Conservation (phyloP, 2,113 vertebrate species). For the Chaenogobius annularis region DNA sequence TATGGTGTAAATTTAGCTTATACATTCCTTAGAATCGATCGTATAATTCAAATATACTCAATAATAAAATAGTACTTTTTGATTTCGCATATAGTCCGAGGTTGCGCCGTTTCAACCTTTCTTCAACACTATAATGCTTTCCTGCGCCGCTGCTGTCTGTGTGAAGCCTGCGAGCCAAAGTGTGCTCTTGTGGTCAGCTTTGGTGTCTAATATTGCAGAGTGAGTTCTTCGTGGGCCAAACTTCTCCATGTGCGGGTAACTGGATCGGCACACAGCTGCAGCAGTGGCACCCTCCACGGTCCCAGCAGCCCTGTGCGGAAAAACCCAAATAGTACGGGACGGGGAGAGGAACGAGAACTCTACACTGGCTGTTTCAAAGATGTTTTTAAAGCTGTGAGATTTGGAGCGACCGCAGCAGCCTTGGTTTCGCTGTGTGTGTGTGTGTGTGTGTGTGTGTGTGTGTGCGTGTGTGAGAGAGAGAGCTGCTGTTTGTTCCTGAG, state of each 20-base stretch:
- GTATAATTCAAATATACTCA: not conserved
- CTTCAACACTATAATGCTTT: conserved; percentile 35
- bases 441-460: no score
- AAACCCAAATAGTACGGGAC: conserved; percentile 63
- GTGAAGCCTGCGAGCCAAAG: conserved; percentile 49
- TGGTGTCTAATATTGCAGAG: conserved; percentile 75
- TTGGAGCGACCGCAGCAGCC: conserved; percentile 46
- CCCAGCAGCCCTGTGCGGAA: conserved; percentile 60
- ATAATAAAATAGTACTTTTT: not conserved
- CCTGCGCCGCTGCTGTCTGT: conserved; percentile 21
- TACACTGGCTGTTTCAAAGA: conserved; percentile 75
- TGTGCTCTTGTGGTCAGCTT: conserved; percentile 54
- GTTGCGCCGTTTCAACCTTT: conserved; percentile 11
- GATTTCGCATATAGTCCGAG: not conserved
- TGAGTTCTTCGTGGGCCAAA: conserved; percentile 70
- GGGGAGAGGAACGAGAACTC: conserved; percentile 65
- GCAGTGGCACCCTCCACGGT: conserved; percentile 53
- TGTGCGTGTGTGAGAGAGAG: not conserved
- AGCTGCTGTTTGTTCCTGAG: conserved; percentile 57
- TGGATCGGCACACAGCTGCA: conserved; percentile 72
- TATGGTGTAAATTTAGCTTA: no score
- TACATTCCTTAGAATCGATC: no score
- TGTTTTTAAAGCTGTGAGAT: conserved; percentile 78
- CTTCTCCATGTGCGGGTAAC: conserved; percentile 70
- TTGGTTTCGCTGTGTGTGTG: no score